phyloP scores from a whole-genome alignment of 1,140 invertebrate species.

The Brachionus koreanus region DNA sequence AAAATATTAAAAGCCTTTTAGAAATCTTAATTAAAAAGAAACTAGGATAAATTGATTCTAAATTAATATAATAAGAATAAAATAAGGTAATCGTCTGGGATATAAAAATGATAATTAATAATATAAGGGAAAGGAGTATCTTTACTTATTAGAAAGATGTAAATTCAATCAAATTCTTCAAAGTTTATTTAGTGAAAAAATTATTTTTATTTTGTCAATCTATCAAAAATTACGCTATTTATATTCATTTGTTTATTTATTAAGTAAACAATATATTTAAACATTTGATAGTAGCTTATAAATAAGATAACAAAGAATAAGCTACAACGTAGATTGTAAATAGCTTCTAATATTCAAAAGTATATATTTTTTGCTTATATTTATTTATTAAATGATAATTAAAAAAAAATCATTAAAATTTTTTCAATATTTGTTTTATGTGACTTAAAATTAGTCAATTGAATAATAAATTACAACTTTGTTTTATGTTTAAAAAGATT shows the following conservation, averaged over 20 bases:
- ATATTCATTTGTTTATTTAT: not conserved
- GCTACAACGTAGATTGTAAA: not conserved
- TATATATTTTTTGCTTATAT: too few relatives aligned
- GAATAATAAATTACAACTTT: too few relatives aligned
- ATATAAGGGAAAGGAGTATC: too few relatives aligned
- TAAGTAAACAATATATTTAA: not conserved
- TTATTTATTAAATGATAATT: too few relatives aligned
- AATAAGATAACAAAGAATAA: not conserved
- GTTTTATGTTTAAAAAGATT: too few relatives aligned
- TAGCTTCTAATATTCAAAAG: not conserved
- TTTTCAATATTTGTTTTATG: too few relatives aligned
- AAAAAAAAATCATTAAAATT: too few relatives aligned
- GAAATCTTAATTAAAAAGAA: too few relatives aligned
- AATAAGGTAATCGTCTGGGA: not conserved
- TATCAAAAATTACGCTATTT: not conserved
- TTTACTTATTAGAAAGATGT: too few relatives aligned
- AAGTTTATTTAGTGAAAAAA: not conserved
- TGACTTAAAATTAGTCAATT: too few relatives aligned
- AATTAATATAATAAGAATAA: not conserved
- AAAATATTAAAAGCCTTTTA: too few relatives aligned
- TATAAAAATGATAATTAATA: not conserved
- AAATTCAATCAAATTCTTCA: not conserved
- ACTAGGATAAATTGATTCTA: not conserved
- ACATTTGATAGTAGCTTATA: not conserved
- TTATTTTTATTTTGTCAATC: not conserved